These are phyloP conservation scores for Sicus ferrugineus DNA, from an alignment of 2,888 invertebrate species.

Conservation along the genomic window DNA sequence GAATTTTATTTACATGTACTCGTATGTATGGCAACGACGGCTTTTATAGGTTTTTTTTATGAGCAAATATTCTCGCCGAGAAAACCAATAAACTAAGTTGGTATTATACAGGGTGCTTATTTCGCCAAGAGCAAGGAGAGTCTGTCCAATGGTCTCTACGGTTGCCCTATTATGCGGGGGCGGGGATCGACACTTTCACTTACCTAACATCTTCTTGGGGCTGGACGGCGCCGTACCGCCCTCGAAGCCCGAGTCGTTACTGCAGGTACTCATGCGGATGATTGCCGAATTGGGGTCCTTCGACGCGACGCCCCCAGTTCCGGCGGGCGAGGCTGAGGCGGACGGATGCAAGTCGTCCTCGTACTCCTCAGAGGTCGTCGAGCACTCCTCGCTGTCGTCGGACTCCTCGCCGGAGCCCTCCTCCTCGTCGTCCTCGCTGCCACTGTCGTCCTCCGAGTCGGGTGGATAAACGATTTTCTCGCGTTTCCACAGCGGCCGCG, in stretches of 20 bases:
- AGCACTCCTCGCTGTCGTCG: constrained; percentile 59
- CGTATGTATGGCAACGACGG: too few relatives aligned
- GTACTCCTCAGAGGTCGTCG: constrained; percentile 53
- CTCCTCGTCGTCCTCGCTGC: constrained; percentile 63
- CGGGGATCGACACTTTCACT: constrained; percentile 46
- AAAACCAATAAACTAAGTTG: neutral
- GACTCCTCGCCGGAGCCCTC: constrained; percentile 54
- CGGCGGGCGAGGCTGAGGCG: constrained; percentile 34
- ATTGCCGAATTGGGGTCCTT: constrained; percentile 52
- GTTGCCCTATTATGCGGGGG: neutral
- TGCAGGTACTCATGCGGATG: constrained; percentile 75
- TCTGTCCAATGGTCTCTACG: constrained; percentile 18
- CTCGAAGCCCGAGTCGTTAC: constrained; percentile 86
- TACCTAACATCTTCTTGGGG: constrained; percentile 70
- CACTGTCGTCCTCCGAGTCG: constrained; percentile 66
- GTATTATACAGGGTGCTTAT: neutral
- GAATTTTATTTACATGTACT: constrained; percentile 18
- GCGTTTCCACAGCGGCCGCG: constrained; percentile 68
- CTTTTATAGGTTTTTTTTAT: neutral
- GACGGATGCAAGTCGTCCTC: constrained; percentile 52
- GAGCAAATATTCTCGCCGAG: neutral
- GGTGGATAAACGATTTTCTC: constrained; percentile 67
- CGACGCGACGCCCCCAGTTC: constrained; percentile 35
- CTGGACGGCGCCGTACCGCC: constrained; percentile 73
- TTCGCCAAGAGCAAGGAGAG: neutral